Base-by-base conservation (phyloP, 2,113 vertebrate genomes). In the Nestor notabilis region DNA sequence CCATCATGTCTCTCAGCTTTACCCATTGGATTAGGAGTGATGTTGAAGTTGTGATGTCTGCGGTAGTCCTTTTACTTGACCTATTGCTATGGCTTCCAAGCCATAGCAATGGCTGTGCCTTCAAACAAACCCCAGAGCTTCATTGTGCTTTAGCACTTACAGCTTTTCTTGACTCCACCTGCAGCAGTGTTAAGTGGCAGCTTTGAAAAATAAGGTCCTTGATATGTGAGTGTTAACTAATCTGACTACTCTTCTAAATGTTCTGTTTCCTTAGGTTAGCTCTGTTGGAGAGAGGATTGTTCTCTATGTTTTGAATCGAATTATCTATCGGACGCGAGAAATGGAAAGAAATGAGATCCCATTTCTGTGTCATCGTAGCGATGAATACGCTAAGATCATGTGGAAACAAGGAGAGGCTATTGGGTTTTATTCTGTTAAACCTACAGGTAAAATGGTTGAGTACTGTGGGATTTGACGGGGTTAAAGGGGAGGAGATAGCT, bases 341-440 rank as follows among this genome's bases (percentile, higher is more conserved):
- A 99, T 98, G 93, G 98, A 93, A 94, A 84, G 78, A 74, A 95
- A 98, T 47, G 99, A 99, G 53, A 71, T 96, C 27, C 98, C 98
- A 17, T 99, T 99, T 95, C 98, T 99, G 60, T 99, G 99, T 91
- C 99, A 99, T 66, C 93, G 95, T 93, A 98, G 98, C 88, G 97
- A 89, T 28, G 98, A 99, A 65, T 98, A 98, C 85, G 99, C 98
- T 76, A 99, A 99, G 96, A 99, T 99, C 95, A 87, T 99, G 69
- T 99, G 99, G 99, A 98, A 97, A 70, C 97, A 98, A 89, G 99
- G 99, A 96, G 98, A 99, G 76, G 99, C 99, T 47, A 91, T 99
- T 95, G 99, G 99, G 14, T 99, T 99, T 98, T 99, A 99, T 96
- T 99, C 99, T 33, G 98, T 99, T 95, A 99, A 99, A 97, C 98